phyloP scores from a whole-genome alignment of 2,113 vertebrate genomes.

The Chaenogobius annularis region DNA sequence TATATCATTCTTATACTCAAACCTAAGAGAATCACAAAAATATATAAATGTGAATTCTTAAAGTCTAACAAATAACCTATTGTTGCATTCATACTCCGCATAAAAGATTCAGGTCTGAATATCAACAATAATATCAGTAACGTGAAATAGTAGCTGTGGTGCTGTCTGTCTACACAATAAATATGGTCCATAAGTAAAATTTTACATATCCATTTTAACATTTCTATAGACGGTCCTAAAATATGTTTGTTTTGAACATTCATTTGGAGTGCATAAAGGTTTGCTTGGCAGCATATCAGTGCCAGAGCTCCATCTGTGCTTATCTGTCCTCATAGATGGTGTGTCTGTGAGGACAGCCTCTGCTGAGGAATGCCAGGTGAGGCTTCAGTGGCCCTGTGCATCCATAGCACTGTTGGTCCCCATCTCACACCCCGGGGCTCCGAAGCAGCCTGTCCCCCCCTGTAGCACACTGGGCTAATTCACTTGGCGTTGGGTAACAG shows the following conservation, averaged over 20 bases:
- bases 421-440: conserved; percentile 36
- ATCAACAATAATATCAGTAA: neutral
- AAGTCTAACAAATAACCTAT: conserved; percentile 4
- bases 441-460: conserved; percentile 51
- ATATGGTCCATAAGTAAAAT: neutral
- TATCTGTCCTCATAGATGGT: conserved; percentile 66
- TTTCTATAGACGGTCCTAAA: conserved; percentile 32
- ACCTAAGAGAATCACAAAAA: neutral
- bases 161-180: neutral
- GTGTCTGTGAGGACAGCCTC: conserved; percentile 53
- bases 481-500: conserved; percentile 77
- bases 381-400: conserved; percentile 37
- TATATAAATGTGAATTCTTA: conserved; percentile 7
- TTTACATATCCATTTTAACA: neutral
- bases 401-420: conserved; percentile 26
- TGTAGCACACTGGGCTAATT: conserved; percentile 70
- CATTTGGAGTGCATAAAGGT: conserved; percentile 40
- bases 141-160: neutral
- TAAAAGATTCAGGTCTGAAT: neutral
- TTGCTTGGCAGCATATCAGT: conserved; percentile 56
- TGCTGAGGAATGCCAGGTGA: conserved; percentile 77
- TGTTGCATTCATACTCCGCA: neutral
- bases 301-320: conserved; percentile 62
- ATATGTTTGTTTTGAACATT: conserved; percentile 46
- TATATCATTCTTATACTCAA: conserved; percentile 63